Percentiles rank a stretch among this genome's conserved stretches.
phyloP scores from a whole-genome alignment of 92 coral and sea anemone genomes.

The Epizoanthus scotinus region DNA sequence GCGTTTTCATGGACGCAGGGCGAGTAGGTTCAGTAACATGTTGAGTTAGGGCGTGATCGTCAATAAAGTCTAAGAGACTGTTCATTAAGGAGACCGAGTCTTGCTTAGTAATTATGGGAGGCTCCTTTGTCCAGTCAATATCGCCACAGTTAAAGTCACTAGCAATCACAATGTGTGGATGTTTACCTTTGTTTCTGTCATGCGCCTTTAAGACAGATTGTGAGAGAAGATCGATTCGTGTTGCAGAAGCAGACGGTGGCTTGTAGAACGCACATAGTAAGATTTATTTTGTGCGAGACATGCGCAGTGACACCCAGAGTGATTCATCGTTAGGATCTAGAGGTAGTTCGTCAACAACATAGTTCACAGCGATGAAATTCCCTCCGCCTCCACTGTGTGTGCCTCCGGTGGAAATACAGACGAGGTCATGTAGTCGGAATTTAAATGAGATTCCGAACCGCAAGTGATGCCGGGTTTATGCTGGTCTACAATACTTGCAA shows the following conservation, averaged over 20 bases:
- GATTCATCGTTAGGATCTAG: not conserved
- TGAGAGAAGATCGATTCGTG: not conserved
- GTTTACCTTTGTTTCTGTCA: no score
- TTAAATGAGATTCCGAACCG: not conserved
- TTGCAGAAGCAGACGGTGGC: not conserved
- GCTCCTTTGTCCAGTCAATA: no score
- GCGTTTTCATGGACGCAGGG: slow-evolving; percentile 1
- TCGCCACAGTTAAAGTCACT: no score
- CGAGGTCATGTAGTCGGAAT: not conserved
- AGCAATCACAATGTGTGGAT: no score
- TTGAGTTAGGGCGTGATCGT: no score
- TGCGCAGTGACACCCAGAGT: not conserved
- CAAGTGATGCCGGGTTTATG: not conserved
- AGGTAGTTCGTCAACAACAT: not conserved
- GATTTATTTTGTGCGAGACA: not conserved
- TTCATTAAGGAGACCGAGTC: no score
- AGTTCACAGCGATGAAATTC: slow-evolving; percentile 2
- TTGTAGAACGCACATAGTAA: not conserved
- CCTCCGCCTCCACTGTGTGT: not conserved
- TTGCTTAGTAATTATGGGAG: no score
- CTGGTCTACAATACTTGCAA: no score
- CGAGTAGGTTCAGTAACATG: not conserved
- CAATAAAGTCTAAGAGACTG: no score
- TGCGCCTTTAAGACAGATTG: not conserved
- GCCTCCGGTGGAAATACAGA: not conserved